phyloP scores from a whole-genome alignment of 2,888 invertebrate genomes.

The Selenia dentaria region DNA sequence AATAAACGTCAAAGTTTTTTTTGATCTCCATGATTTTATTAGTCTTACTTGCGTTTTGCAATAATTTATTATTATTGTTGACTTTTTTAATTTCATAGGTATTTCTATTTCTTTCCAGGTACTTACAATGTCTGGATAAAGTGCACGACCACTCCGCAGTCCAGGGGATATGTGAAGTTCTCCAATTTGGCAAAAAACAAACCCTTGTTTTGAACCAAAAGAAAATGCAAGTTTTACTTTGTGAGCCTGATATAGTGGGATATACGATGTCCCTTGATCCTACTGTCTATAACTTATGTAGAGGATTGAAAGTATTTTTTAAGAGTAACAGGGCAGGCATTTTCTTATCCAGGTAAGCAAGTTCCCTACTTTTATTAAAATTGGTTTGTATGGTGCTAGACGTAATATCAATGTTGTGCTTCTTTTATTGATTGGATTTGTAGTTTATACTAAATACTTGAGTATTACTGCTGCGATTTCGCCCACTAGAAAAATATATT shows the following conservation, averaged over 20 bases:
- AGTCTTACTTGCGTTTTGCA: too few species aligned
- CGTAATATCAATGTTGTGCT: too few species aligned
- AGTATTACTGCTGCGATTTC: too few species aligned
- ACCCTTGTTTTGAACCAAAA: slow-evolving; percentile 65
- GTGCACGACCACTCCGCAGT: slow-evolving; percentile 75
- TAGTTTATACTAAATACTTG: too few species aligned
- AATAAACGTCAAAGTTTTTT: too few species aligned
- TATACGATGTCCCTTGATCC: slow-evolving; percentile 76
- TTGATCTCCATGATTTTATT: too few species aligned
- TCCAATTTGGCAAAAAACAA: slow-evolving; percentile 75
- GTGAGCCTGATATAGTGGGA: slow-evolving; percentile 76
- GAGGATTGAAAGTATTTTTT: slow-evolving; percentile 84
- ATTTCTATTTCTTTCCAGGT: slow-evolving; percentile 47
- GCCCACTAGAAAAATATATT: too few species aligned
- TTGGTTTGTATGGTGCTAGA: too few species aligned
- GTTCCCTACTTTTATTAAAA: too few species aligned
- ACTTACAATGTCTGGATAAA: slow-evolving; percentile 68
- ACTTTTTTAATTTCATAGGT: too few species aligned
- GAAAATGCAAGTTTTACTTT: slow-evolving; percentile 68
- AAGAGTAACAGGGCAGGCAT: slow-evolving; percentile 79
- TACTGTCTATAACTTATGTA: slow-evolving; percentile 76
- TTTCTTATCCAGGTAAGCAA: slow-evolving; percentile 65
- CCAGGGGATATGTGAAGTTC: slow-evolving; percentile 76
- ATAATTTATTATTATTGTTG: too few species aligned
- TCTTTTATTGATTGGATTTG: too few species aligned